Evolutionary conservation across 2,888 invertebrate genomes (phyloP).

Genomic region (Thera obeliscata): DNA sequence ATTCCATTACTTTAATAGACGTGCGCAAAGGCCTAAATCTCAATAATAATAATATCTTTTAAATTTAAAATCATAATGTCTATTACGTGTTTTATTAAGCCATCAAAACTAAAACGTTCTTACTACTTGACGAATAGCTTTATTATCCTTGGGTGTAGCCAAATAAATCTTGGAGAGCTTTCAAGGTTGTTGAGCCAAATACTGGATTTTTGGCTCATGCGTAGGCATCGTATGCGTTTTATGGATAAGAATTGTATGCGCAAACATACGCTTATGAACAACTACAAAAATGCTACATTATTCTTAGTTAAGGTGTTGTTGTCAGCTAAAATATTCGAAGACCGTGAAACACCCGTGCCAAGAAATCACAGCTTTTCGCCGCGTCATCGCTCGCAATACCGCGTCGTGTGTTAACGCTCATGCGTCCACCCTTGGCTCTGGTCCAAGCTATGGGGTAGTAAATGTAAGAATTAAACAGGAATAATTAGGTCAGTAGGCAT

Average conservation of each 20-base stretch:
- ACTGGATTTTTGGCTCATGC: conserved; percentile 11
- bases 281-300: no score
- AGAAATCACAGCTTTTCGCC: conserved; percentile 21
- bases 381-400: conserved; percentile 21
- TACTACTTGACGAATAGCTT: background rate
- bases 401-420: conserved; percentile 26
- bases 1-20: no score
- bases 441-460: conserved; percentile 23
- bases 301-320: no score
- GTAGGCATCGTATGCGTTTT: background rate
- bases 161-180: conserved; percentile 13
- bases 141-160: background rate
- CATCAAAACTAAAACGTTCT: background rate
- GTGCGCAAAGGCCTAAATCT: no score
- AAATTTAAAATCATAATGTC: no score
- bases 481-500: conserved; percentile 23
- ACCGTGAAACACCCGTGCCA: conserved; percentile 3
- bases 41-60: no score
- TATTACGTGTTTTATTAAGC: no score
- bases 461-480: conserved; percentile 18
- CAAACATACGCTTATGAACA: no score
- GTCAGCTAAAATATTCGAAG: no score
- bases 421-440: conserved; percentile 29
- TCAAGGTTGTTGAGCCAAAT: conserved; percentile 13
- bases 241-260: no score